Evolutionary conservation across 2,888 invertebrate species (phyloP), one percentile per base, ranked within the genome.

Genomic region (Cephus pulcher): DNA sequence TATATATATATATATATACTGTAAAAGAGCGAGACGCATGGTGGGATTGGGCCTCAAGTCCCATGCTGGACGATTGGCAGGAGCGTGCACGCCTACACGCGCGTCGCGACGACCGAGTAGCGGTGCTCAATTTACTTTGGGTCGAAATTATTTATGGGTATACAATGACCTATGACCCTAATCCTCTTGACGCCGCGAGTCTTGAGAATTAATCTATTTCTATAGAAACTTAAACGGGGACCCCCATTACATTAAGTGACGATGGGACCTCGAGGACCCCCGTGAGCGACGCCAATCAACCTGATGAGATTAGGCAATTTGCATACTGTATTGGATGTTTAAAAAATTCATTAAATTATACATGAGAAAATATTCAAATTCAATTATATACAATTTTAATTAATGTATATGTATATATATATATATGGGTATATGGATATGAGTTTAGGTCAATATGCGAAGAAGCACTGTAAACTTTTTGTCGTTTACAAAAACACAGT

Each of bases 111-210:
- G 71, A 32, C 32, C 0, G 32, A 32, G 71, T 71, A 71, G 71
- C 71, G 71, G 71, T 71, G 71, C 71, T 71, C 71, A 33, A 32
- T 75, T 75, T 37, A 30, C 23, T 56, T 68, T 12, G 23, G 15
- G 71, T 9, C 15, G 23, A 34, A 34, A 75, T 75, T 69, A 75
- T 69, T 75, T 75, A 75, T 68, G 75, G 32, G 11, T 69, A 69
- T 75, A 75, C 33, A 56, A n/a, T 34, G 69, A 68, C 34, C 68
- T 32, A 23, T 71, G 71, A 71, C 71, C 71, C 32, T 71, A 71
- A 71, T 71, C 71, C 33, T 33, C 33, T 71, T 71, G 71, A 30
- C 32, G 71, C 71, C 71, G 32, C 12, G 71, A 71, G 71, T 32
- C 71, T 71, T 23, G 71, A 30, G 32, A 33, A 33, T 71, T 30